phyloP scores from a whole-genome alignment of 2,888 invertebrate species.

The Lasius fuliginosus region DNA sequence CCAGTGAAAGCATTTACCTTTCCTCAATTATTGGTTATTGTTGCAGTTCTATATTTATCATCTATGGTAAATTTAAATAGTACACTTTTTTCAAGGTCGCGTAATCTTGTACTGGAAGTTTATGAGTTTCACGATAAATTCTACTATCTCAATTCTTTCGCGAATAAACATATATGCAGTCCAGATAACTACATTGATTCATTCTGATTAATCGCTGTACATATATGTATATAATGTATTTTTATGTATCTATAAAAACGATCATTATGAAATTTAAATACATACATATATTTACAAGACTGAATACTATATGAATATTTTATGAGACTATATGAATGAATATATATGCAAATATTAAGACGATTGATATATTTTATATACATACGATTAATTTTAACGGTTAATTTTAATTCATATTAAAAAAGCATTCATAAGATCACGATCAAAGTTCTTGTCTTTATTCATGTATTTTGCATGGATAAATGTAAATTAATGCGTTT shows the following conservation, averaged over 20 bases:
- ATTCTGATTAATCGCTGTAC: conserved; percentile 11
- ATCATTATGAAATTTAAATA: background rate
- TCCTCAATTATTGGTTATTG: conserved; percentile 1
- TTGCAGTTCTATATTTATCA: background rate
- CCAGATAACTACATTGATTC: background rate
- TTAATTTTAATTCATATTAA: background rate
- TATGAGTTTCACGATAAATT: conserved; percentile 7
- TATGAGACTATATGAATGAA: no score
- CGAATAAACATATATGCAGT: background rate
- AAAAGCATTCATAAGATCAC: background rate
- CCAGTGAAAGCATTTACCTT: conserved; percentile 62
- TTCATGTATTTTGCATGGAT: background rate
- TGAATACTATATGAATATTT: no score
- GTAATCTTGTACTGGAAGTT: background rate
- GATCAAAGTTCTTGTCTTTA: background rate
- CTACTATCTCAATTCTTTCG: background rate
- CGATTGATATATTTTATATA: background rate
- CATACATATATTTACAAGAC: background rate
- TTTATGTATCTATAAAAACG: background rate
- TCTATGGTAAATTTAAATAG: conserved; percentile 6
- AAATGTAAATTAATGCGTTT: background rate
- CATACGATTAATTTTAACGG: no score
- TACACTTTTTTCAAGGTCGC: background rate
- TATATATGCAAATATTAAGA: background rate
- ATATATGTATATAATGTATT: background rate